Base-by-base conservation (phyloP, 2,113 vertebrate species). In the Neotoma lepida region DNA sequence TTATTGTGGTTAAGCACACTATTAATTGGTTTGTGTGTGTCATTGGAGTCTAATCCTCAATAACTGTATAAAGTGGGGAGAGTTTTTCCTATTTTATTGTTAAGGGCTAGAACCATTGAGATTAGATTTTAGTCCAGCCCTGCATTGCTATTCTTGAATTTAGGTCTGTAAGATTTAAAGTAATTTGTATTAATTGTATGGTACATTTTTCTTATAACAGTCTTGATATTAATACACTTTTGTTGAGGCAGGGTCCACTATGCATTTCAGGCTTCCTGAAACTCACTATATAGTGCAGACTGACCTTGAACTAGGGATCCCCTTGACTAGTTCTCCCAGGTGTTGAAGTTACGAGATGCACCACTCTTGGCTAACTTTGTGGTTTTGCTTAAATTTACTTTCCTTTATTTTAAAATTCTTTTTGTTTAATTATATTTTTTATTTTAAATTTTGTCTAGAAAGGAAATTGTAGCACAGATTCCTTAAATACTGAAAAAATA, bases 391-490 rank as follows among this genome's bases (percentile, higher is more conserved):
- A 81, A 88, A 18, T 89, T 46, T 82, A 2, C 90, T 64, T 85
- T 88, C 20, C 3, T 95, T 87, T 93, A 74, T 41, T 96, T 95
- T 73, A 82, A 9, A 91, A 87, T 86, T 70, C 2, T 76, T 89
- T 89, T 80, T 81, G 0, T 89, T 93, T 84, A 28, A 14, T 17
- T 74, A 1, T 80, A 2, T 88, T 18, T 70, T 68, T 95, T 58
- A 39, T 89, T 94, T 94, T 87, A 95, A 91, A 80, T 87, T 93
- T 71, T 88, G 7, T 2, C 49, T 15, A 87, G 13, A 74, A 80
- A 90, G 35, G 4, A 68, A 74, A 86, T 77, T 9, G 63, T 88
- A 78, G 2, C 9, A 94, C 77, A 89, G 71, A 86, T 88, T 93
- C 5, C 7, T 70, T 94, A 58, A 70, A 58, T 56, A 44, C 90